Percentiles rank a stretch among this genome's conserved stretches.
Conservation (phyloP, 2,888 invertebrate species). For the Agonopterix heracliana region DNA sequence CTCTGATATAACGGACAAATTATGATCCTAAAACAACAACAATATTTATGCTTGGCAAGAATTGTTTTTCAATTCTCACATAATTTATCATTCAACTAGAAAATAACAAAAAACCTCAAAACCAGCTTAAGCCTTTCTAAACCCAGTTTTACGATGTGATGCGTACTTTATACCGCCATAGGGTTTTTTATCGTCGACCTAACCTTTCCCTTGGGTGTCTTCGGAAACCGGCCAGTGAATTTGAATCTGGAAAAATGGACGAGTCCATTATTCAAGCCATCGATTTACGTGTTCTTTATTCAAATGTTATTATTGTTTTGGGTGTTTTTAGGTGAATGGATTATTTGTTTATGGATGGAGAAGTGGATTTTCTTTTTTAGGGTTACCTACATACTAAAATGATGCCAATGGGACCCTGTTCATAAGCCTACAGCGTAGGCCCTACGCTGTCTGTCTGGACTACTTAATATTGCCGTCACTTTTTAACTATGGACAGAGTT, state of each 20-base stretch:
- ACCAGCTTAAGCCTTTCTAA: conserved; percentile 25
- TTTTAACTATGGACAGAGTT: too few species aligned
- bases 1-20: too few species aligned
- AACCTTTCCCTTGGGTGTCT: conserved; percentile 17
- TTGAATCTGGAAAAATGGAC: conserved; percentile 17
- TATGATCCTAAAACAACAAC: too few species aligned
- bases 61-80: too few species aligned
- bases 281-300: conserved; percentile 22
- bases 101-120: conserved; percentile 6
- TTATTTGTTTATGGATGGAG: conserved; percentile 7
- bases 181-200: conserved; percentile 5
- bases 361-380: conserved; percentile 5
- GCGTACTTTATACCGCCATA: conserved; percentile 26
- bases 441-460: too few species aligned
- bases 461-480: too few species aligned
- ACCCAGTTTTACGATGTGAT: conserved; percentile 26
- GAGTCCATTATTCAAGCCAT: conserved; percentile 11
- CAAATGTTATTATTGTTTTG: conserved; percentile 20
- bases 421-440: too few species aligned
- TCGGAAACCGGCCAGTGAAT: conserved; percentile 24
- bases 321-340: conserved; percentile 10
- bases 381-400: too few species aligned
- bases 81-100: background rate
- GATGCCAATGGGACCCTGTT: too few species aligned
- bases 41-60: too few species aligned